Base-by-base conservation (phyloP, 2,797 vertebrate genomes). In the Lithobates sylvaticus region DNA sequence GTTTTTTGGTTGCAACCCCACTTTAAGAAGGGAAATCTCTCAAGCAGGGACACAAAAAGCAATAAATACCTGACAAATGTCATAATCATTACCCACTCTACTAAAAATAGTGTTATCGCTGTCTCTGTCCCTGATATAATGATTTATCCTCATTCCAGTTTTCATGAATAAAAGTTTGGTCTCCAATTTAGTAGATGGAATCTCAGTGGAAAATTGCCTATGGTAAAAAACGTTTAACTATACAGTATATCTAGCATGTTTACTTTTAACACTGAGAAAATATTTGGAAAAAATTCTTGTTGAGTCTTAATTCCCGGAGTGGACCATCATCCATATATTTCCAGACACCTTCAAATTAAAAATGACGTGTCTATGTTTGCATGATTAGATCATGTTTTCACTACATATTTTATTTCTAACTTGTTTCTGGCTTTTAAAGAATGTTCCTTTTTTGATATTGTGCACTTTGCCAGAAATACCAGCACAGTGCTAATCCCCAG, bases 201-300 rank as follows among this genome's bases (percentile, higher is more conserved):
- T 21, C 27, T 23, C 12, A 77, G 36, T 77, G 76, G 76, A 77
- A 77, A 61, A 64, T 61, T 77, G 76, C 76, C 76, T 64, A 36
- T 15, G 36, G 76, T 54, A 64, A 39, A 61, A 21, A 15, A 39
- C 21, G 23, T 64, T 77, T 15, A 77, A 77, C 64, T 32, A 76
- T 58, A 32, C 32, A 32, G 3, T 32, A 36, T 32, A 77, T 36
- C 10, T 50, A 77, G 42, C 18, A 73, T 44, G 27, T 58, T 58
- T 58, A 58, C 21, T 21, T 23, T 58, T 21, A 21, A 58, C 54
- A 58, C 54, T 58, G 54, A 6, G 54, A 23, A 58, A 50, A 21
- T 58, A 6, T 21, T 58, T 15, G 3, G 50, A 15, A 54, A 54
- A 54, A 18, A 3, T 23, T 2, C 2, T 58, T 58, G 54, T 58